Conservation (phyloP, 1,140 invertebrate species). For the Mycetomoellerius zeteki region DNA sequence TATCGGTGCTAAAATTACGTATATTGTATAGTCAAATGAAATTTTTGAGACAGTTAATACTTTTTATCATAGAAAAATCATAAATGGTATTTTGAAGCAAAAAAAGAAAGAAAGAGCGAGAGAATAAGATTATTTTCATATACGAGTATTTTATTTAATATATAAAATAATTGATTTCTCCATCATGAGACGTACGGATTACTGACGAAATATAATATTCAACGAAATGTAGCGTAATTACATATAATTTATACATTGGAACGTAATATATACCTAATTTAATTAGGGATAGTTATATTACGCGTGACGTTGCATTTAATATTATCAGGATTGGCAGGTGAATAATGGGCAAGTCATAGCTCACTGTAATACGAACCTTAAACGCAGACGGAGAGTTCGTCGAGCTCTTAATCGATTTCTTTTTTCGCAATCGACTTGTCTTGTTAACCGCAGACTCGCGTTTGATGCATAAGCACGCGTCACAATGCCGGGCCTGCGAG, state of each 20-base stretch:
- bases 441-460: constrained; percentile 1
- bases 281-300: constrained; percentile 40
- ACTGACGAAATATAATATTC: constrained; percentile 23
- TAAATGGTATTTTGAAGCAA: not conserved
- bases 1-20: too few species aligned
- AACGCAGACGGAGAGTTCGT: not conserved
- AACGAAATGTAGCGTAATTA: constrained; percentile 17
- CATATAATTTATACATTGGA: constrained; percentile 20
- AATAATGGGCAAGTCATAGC: not conserved
- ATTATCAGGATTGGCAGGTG: constrained; percentile 14
- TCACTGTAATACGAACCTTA: not conserved
- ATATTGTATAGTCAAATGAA: too few species aligned
- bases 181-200: constrained; percentile 12
- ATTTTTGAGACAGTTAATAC: not conserved
- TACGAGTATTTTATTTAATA: not conserved
- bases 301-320: not conserved
- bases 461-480: not conserved
- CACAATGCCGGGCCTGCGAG: constrained; percentile 7
- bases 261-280: constrained; percentile 14
- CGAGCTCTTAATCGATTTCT: constrained; percentile 3
- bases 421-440: constrained; percentile 15
- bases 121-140: not conserved
- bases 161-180: not conserved
- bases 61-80: constrained; percentile 20
- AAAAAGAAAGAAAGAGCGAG: not conserved